phyloP scores from a whole-genome alignment of 2,888 invertebrate genomes.

The Megaustenia siamemsis region DNA sequence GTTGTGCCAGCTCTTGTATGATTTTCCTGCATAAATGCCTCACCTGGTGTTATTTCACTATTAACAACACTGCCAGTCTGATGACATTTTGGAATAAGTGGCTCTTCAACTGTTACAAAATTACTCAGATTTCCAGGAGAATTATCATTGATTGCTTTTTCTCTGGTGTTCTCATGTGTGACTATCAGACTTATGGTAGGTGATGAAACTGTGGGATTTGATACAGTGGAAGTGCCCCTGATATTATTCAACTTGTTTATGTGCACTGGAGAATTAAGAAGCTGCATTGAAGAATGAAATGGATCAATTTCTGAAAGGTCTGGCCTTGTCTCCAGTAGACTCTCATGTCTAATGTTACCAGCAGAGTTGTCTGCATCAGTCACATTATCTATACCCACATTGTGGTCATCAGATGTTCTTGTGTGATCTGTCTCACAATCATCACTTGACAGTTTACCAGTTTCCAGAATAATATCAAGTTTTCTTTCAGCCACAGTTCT shows the following conservation, averaged over 20 bases:
- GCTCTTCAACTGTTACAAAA: not conserved
- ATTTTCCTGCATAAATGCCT: not conserved
- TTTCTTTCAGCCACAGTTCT: too few relatives aligned
- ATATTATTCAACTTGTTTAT: not conserved
- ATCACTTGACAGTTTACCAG: not conserved
- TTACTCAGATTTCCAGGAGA: not conserved
- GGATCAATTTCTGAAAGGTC: slow-evolving; percentile 27
- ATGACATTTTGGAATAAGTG: not conserved
- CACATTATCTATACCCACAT: not conserved
- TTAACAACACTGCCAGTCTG: not conserved
- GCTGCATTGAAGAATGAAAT: slow-evolving; percentile 50
- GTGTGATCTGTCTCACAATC: not conserved
- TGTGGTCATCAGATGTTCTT: not conserved
- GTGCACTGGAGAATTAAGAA: slow-evolving; percentile 45
- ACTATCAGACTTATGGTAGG: not conserved
- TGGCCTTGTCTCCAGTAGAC: not conserved
- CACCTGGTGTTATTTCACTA: not conserved
- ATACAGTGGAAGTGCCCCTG: not conserved
- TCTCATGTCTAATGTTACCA: not conserved
- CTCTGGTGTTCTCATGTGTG: not conserved
- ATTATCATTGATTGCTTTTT: not conserved
- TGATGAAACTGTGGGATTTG: not conserved
- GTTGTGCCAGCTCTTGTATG: not conserved
- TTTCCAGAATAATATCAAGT: too few relatives aligned
- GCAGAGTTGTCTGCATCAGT: not conserved